These are phyloP conservation scores for Eristalinus sepulchralis DNA, from an alignment of 2,888 invertebrate species.

Conservation along the genomic window DNA sequence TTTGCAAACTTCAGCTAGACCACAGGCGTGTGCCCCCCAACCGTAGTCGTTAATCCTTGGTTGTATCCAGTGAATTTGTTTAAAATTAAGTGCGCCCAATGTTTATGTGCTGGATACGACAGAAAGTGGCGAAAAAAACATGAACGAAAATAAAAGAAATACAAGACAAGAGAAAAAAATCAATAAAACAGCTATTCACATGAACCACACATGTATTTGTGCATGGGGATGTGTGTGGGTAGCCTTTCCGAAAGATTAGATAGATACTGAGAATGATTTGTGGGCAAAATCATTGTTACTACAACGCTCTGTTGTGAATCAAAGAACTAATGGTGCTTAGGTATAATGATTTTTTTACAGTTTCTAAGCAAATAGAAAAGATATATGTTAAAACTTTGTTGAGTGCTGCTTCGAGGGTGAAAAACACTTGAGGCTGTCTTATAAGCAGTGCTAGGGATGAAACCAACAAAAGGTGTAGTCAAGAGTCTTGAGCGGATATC, in stretches of 20 bases:
- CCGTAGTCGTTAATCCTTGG: slow-evolving; percentile 2
- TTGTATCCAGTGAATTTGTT: slow-evolving; percentile 42
- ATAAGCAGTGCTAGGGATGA: not conserved
- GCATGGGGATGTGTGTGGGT: not conserved
- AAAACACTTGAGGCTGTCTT: not conserved
- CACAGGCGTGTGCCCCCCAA: not conserved
- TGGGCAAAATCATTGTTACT: slow-evolving; percentile 37
- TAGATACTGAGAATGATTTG: slow-evolving; percentile 39
- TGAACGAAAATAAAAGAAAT: not conserved
- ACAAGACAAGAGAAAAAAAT: slow-evolving; percentile 22
- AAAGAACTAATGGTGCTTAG: slow-evolving; percentile 33
- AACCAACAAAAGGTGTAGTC: slow-evolving; percentile 2
- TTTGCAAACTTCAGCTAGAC: not conserved
- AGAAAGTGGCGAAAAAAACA: slow-evolving; percentile 52
- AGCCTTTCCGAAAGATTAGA: slow-evolving; percentile 13
- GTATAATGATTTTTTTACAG: slow-evolving; percentile 14
- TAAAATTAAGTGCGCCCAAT: slow-evolving; percentile 45
- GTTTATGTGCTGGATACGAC: slow-evolving; percentile 33
- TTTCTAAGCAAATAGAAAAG: not conserved
- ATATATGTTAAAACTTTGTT: slow-evolving; percentile 9
- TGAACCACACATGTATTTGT: not conserved
- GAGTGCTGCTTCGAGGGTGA: not conserved
- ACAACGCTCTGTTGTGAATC: slow-evolving; percentile 23
- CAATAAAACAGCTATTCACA: slow-evolving; percentile 37
- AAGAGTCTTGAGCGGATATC: not conserved